Conservation (phyloP, 2,113 vertebrate genomes). For the Neopipo cinnamomea region DNA sequence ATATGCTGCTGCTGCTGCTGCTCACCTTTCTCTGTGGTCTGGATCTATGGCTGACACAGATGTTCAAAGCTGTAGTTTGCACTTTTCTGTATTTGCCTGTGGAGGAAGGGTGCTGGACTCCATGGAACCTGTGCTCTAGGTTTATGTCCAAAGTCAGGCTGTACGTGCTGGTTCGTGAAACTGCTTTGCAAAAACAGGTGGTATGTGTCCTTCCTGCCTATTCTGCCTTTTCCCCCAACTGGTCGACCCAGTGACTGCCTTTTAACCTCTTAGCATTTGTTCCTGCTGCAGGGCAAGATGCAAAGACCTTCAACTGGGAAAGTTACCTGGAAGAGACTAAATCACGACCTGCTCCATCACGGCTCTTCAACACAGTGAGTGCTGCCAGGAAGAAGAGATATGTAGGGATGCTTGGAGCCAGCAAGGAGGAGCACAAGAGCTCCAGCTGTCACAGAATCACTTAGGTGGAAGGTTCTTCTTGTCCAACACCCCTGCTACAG, state of each 20-base stretch:
- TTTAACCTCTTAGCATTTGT: neutral
- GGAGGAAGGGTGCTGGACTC: neutral
- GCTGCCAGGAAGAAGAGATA: neutral
- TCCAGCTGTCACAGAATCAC: neutral
- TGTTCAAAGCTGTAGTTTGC: neutral
- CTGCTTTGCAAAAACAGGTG: neutral
- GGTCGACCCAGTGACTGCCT: neutral
- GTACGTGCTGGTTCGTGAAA: neutral
- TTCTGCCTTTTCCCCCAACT: neutral
- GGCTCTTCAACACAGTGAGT: slow-evolving; percentile 91
- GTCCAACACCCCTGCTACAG: neutral
- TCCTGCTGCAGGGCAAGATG: slow-evolving; percentile 77
- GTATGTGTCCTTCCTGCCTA: neutral
- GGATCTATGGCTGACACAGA: neutral
- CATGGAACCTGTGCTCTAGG: neutral
- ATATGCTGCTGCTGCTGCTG: neutral
- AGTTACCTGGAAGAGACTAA: slow-evolving; percentile 83
- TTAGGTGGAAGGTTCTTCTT: neutral
- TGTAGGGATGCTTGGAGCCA: neutral
- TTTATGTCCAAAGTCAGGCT: neutral
- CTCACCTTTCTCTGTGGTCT: neutral
- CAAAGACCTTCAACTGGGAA: slow-evolving; percentile 83
- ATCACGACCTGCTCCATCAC: slow-evolving; percentile 77
- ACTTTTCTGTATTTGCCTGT: neutral
- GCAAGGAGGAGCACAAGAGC: neutral